Conservation (phyloP, 2,888 invertebrate species). For the Papilio demoleus region DNA sequence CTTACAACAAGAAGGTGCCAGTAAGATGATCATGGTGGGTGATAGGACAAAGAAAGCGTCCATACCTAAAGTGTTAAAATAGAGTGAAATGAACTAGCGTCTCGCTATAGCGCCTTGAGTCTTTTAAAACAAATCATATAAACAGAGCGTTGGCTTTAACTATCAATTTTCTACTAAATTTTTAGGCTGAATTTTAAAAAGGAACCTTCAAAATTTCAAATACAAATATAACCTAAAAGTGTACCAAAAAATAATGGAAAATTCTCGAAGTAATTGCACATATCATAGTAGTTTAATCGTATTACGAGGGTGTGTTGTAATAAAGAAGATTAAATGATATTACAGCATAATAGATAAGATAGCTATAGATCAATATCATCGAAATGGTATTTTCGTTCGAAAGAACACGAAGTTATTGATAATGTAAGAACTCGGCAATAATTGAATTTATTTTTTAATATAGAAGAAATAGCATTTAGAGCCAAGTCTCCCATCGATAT, state of each 20-base stretch:
- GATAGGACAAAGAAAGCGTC: constrained; percentile 21
- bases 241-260: background rate
- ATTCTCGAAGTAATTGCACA: background rate
- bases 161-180: too few relatives aligned
- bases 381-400: background rate
- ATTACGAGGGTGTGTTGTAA: background rate
- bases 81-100: constrained; percentile 21
- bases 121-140: too few relatives aligned
- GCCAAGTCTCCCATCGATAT: background rate
- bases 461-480: constrained; percentile 7
- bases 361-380: background rate
- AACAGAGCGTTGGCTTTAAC: too few relatives aligned
- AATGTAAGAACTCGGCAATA: background rate
- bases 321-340: constrained; percentile 2
- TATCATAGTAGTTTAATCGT: background rate
- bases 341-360: constrained; percentile 13
- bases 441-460: background rate
- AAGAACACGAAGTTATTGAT: background rate
- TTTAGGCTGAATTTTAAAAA: too few relatives aligned
- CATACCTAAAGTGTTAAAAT: background rate
- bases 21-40: constrained; percentile 32
- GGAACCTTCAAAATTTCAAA: too few relatives aligned
- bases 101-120: constrained; percentile 28
- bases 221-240: background rate
- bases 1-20: constrained; percentile 36